These are phyloP conservation scores for Sceloporus tristichus DNA, from an alignment of 2,113 vertebrate genomes.

Conservation along the genomic window DNA sequence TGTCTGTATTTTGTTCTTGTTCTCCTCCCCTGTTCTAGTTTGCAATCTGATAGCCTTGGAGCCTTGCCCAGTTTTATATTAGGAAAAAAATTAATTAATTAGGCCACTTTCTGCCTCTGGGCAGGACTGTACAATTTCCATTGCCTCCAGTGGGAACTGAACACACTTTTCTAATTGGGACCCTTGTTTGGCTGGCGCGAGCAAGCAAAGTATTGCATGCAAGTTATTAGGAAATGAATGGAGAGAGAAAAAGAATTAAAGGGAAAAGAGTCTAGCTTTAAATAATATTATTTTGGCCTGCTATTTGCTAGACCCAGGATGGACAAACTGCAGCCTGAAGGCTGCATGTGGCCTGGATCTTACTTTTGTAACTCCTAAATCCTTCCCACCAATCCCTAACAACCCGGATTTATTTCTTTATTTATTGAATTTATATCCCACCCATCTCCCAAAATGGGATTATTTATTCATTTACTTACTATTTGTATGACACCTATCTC, in stretches of 20 bases:
- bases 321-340: too few species aligned
- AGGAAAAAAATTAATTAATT: conserved; percentile 44
- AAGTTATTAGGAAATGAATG: background rate
- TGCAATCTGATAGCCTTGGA: background rate
- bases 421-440: too few species aligned
- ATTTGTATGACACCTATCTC: too few species aligned
- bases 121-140: background rate
- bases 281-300: background rate
- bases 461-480: too few species aligned
- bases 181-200: rapidly evolving
- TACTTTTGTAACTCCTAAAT: too few species aligned
- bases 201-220: conserved; percentile 17
- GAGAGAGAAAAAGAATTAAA: conserved; percentile 18
- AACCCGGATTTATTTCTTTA: too few species aligned
- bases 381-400: too few species aligned
- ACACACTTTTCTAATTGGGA: background rate
- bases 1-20: background rate
- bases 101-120: conserved; percentile 24
- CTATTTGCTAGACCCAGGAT: too few species aligned
- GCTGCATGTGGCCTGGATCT: too few species aligned
- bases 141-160: background rate
- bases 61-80: conserved; percentile 29
- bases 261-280: background rate
- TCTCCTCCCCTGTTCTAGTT: background rate
- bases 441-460: too few species aligned